Percentiles rank a stretch among this genome's conserved stretches.
phyloP scores from a whole-genome alignment of 2,888 invertebrate species.

The Orthosia cruda region DNA sequence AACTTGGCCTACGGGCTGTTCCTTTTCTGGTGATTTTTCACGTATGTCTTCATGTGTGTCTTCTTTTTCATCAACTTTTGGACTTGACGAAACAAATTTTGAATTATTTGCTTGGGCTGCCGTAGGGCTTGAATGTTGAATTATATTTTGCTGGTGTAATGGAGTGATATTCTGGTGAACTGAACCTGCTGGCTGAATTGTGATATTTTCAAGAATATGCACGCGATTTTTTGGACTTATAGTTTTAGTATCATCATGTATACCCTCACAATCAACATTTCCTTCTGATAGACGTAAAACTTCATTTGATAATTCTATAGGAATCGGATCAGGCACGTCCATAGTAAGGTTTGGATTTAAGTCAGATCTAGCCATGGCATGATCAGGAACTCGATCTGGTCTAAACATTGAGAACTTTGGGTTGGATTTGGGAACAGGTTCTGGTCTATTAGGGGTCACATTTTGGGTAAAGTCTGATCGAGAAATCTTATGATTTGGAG shows the following conservation, averaged over 20 bases:
- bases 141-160: conserved; percentile 35
- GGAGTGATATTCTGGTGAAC: conserved; percentile 33
- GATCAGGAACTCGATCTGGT: conserved; percentile 13
- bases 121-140: conserved; percentile 42
- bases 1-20: conserved; percentile 67
- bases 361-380: conserved; percentile 29
- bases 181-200: conserved; percentile 75
- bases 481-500: conserved; percentile 4
- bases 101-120: conserved; percentile 24
- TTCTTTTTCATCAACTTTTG: conserved; percentile 42
- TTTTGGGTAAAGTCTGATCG: conserved; percentile 30
- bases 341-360: conserved; percentile 16
- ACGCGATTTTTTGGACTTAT: conserved; percentile 83
- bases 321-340: conserved; percentile 68
- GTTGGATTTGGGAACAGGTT: conserved; percentile 11
- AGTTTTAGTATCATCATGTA: conserved; percentile 67
- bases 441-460: conserved; percentile 11
- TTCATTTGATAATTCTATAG: conserved; percentile 77
- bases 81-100: conserved; percentile 24
- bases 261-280: conserved; percentile 38
- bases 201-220: conserved; percentile 84
- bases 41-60: conserved; percentile 29
- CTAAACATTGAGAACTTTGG: conserved; percentile 9
- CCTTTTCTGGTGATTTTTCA: conserved; percentile 40
- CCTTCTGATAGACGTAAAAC: conserved; percentile 70